These are phyloP conservation scores for Drosophila lutescens DNA, from an alignment of 2,888 invertebrate genomes.

Conservation along the genomic window DNA sequence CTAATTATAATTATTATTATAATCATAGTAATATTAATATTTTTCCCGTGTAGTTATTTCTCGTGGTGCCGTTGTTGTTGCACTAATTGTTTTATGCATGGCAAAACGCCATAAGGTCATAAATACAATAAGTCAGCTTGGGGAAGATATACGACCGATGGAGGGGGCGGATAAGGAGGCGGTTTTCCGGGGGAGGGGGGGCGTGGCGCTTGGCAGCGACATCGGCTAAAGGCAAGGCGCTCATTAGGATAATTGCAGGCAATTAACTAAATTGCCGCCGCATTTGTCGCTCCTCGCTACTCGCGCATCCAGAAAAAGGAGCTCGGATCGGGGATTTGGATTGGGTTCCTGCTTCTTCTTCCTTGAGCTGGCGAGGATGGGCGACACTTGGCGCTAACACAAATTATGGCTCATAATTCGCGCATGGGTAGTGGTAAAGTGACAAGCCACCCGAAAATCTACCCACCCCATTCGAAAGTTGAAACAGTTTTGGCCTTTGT, in stretches of 20 bases:
- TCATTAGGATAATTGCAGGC: constrained; percentile 84
- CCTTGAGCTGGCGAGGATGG: constrained; percentile 6
- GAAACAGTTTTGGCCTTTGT: constrained; percentile 12
- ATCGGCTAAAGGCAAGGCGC: constrained; percentile 69
- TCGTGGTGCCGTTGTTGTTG: constrained; percentile 24
- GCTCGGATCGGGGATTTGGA: constrained; percentile 12
- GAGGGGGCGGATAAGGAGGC: constrained; percentile 14
- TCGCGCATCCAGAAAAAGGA: constrained; percentile 6
- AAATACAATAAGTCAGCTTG: constrained; percentile 72
- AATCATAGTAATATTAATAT: neutral
- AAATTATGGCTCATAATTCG: constrained; percentile 79
- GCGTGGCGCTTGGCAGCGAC: constrained; percentile 1
- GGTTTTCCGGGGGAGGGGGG: neutral
- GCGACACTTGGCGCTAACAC: constrained; percentile 62
- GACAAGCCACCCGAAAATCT: constrained; percentile 7
- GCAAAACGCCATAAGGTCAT: constrained; percentile 75
- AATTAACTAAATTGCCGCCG: constrained; percentile 83
- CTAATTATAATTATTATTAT: too few species aligned
- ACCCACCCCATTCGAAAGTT: neutral
- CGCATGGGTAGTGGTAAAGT: constrained; percentile 43
- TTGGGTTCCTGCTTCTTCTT: constrained; percentile 8
- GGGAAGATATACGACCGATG: constrained; percentile 57
- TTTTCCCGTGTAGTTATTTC: constrained; percentile 3
- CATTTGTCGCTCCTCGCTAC: constrained; percentile 78
- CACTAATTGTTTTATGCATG: constrained; percentile 54